Conservation (phyloP, 2,888 invertebrate genomes). For the Bruchidius siliquastri region DNA sequence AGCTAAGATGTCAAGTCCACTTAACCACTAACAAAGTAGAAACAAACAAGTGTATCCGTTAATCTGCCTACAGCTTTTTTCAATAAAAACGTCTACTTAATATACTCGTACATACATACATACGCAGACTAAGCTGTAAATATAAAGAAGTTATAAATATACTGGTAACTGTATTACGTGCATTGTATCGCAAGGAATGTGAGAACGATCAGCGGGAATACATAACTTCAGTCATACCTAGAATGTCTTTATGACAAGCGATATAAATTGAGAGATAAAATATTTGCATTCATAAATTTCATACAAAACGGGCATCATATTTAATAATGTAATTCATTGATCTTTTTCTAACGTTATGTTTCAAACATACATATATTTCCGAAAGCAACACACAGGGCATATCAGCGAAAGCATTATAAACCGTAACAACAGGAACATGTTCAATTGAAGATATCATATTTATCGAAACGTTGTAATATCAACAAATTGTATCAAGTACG, state of each 20-base stretch:
- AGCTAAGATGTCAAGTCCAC: not conserved
- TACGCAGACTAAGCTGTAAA: not conserved
- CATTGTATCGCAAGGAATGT: not conserved
- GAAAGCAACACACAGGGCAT: no score
- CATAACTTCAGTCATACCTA: not conserved
- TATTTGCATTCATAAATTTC: not conserved
- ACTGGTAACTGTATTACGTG: not conserved
- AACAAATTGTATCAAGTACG: no score
- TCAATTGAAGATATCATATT: no score
- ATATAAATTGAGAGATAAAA: not conserved
- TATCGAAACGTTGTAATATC: no score
- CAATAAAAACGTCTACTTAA: not conserved
- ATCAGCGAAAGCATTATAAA: no score
- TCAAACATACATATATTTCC: no score
- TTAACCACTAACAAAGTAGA: not conserved
- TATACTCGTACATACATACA: not conserved
- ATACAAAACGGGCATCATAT: not conserved
- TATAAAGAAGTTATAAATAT: not conserved
- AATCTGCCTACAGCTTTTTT: not conserved
- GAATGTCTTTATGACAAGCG: not conserved
- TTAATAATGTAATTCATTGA: no score
- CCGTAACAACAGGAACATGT: no score
- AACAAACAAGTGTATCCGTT: not conserved
- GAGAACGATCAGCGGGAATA: not conserved
- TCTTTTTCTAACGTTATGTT: no score